Percentiles rank a stretch among this genome's conserved stretches.
Conservation (phyloP, 2,113 vertebrate genomes). For the Accipiter cooperii region DNA sequence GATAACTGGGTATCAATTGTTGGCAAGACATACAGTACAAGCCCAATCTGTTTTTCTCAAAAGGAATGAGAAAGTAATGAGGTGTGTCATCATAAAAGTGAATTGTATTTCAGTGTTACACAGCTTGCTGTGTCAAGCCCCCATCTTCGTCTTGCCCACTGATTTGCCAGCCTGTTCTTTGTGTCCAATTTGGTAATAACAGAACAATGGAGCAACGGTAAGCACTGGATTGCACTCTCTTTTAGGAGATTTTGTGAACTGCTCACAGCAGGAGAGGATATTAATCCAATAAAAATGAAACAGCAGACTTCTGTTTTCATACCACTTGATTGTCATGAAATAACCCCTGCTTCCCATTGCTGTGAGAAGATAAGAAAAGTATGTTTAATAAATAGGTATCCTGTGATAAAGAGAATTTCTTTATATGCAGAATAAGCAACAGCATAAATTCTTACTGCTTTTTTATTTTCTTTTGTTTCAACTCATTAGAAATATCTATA, state of each 20-base stretch:
- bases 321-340: background rate
- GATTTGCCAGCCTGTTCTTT: background rate
- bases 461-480: background rate
- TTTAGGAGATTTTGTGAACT: background rate
- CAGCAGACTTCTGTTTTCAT: background rate
- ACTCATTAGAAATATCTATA: background rate
- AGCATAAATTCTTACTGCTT: background rate
- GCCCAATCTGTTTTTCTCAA: constrained; percentile 13
- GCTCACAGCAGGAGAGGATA: background rate
- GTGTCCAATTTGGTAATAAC: background rate
- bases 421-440: background rate
- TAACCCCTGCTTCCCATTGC: background rate
- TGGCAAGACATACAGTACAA: background rate
- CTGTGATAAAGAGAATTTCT: background rate
- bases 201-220: background rate
- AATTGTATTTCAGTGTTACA: constrained; percentile 22
- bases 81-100: constrained; percentile 24
- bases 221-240: background rate
- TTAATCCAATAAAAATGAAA: background rate
- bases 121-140: background rate
- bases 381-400: background rate
- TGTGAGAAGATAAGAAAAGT: background rate
- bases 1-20: constrained; percentile 4
- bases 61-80: constrained; percentile 61
- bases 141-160: background rate